Evolutionary conservation across 2,113 vertebrate species (phyloP), one percentile per base, ranked within the genome.

Genomic region (Pogona vitticeps): DNA sequence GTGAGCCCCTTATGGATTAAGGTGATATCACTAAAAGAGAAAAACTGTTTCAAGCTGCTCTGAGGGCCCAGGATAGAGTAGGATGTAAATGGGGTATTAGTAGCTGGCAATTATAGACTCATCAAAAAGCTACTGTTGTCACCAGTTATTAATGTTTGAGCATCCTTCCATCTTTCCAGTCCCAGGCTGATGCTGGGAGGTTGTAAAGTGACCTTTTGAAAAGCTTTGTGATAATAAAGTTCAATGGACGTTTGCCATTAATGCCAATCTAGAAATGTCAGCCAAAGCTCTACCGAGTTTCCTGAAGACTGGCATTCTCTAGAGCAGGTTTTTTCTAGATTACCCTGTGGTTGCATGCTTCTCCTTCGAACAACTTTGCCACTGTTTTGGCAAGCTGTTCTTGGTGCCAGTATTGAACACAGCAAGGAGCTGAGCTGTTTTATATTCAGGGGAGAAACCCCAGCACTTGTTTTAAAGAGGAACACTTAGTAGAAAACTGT

Each of bases 161-260:
- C 65, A 56, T 36, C 23, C 17, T 13, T 17, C 13, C 56, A 18
- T 76, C 63, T 52, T 71, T 83, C 42, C 33, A 86, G 52, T 70
- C 70, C 42, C 70, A 42, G 26, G 13, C 70, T 73, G 13, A 42
- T 31, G 33, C 52, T 73, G 58, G 65, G 52, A 63, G 72, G 56
- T 61, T 86, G 23, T 28, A 63, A 77, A 40, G 15, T 85, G 85
- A 81, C 85, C 70, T 81, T 80, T 81, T 73, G 59, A 73, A 80
- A 73, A 38, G 78, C 73, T 36, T 86, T 86, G 70, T 72, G 77
- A 80, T 18, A 80, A 78, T 70, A 52, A 8, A 78, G 33, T 85
- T 78, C 58, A 85, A 78, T 85, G 85, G 77, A 80, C 21, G 31
- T 15, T 80, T 71, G 78, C 40, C 40, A 75, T 63, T 81, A 73